A percentile compares a stretch with the other conserved stretches of the same genome.
These are phyloP conservation scores for Recurvirostra avosetta DNA, from an alignment of 2,113 vertebrate species.

Conservation along the genomic window DNA sequence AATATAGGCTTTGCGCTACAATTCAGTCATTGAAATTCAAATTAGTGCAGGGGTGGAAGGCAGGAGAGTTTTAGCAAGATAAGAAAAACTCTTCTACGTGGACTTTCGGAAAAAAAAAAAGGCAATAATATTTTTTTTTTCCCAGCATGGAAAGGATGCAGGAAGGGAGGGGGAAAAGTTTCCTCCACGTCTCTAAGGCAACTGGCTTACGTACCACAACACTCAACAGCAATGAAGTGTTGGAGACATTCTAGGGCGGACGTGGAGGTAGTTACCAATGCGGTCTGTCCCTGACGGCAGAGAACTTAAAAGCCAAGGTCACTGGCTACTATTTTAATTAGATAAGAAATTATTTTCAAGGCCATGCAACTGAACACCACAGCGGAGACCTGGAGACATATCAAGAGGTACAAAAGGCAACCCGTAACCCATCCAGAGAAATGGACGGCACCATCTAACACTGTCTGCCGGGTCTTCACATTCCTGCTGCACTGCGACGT, in stretches of 20 bases:
- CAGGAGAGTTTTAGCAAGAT: conserved; percentile 60
- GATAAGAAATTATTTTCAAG: not conserved
- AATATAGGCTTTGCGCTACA: conserved; percentile 60
- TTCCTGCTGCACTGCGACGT: not conserved
- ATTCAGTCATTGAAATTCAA: conserved; percentile 72
- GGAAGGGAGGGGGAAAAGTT: conserved; percentile 17
- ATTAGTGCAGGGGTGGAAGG: conserved; percentile 70
- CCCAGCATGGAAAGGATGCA: conserved; percentile 36
- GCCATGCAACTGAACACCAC: not conserved
- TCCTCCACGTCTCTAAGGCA: conserved; percentile 34
- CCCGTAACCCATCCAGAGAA: not conserved
- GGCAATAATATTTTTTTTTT: not conserved
- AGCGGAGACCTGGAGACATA: not conserved
- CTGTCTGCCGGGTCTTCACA: not conserved
- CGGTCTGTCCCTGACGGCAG: not conserved
- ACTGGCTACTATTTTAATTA: not conserved
- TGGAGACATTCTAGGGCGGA: not conserved
- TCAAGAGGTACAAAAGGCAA: not conserved
- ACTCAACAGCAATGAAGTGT: not conserved
- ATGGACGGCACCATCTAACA: rapidly evolving
- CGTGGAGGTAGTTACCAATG: not conserved
- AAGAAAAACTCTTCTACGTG: conserved; percentile 37
- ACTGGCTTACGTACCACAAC: not conserved
- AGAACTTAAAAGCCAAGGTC: not conserved
- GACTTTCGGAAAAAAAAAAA: conserved; percentile 31